These are phyloP conservation scores for Gryllus longicercus DNA, from an alignment of 2,888 invertebrate species.

Conservation along the genomic window DNA sequence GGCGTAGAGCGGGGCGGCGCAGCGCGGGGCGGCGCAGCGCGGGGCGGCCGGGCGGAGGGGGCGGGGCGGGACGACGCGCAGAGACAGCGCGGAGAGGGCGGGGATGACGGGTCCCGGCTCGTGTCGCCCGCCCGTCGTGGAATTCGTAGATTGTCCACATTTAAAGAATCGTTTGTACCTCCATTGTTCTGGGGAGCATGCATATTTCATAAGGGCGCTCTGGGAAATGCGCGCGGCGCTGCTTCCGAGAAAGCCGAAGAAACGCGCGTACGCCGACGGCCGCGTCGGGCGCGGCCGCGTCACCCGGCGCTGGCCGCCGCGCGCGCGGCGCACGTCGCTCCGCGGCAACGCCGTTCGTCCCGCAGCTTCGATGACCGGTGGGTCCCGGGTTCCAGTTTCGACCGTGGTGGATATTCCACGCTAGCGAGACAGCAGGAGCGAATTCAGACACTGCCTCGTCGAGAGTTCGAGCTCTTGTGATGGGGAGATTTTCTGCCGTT, in stretches of 20 bases:
- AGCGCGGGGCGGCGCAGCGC: background rate
- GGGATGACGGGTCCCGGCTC: too few species aligned
- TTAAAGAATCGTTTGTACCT: background rate
- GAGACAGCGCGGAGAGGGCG: too few species aligned
- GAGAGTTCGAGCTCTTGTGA: too few species aligned
- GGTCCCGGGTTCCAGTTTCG: too few species aligned
- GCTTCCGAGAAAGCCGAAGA: background rate
- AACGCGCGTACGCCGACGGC: background rate
- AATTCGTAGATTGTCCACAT: constrained; percentile 17
- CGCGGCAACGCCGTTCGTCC: background rate
- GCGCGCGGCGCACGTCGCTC: background rate
- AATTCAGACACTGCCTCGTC: too few species aligned
- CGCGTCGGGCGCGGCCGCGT: background rate
- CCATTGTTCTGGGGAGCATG: constrained; percentile 3
- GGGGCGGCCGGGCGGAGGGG: too few species aligned
- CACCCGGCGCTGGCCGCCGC: background rate
- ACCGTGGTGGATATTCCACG: too few species aligned
- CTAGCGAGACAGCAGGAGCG: too few species aligned
- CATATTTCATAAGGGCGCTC: constrained; percentile 8
- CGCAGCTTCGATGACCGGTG: background rate
- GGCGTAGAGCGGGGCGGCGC: background rate
- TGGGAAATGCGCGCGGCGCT: background rate
- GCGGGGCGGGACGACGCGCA: too few species aligned
- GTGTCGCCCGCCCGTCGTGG: background rate
- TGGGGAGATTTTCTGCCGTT: too few species aligned